These are phyloP conservation scores for Hydropsyche betteni DNA, from an alignment of 2,888 invertebrate genomes.

Conservation along the genomic window DNA sequence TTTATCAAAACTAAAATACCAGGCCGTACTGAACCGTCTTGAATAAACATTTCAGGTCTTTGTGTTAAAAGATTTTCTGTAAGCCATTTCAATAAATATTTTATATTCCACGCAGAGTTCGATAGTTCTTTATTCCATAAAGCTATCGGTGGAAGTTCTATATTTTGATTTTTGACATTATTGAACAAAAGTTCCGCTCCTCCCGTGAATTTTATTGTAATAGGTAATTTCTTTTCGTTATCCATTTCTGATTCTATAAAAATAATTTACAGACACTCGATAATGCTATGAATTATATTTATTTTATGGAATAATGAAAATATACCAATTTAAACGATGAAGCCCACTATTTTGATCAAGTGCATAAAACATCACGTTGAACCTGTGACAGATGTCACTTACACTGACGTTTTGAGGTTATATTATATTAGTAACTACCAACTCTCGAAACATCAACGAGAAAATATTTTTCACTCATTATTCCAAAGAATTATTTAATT, in stretches of 20 bases:
- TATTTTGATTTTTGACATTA: constrained; percentile 77
- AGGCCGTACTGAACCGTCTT: constrained; percentile 74
- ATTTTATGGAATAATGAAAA: too few species aligned
- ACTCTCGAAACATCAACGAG: too few species aligned
- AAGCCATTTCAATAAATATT: constrained; percentile 81
- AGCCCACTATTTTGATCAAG: too few species aligned
- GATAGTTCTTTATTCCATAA: constrained; percentile 36
- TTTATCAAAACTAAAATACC: constrained; percentile 95
- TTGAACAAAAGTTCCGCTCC: constrained; percentile 92
- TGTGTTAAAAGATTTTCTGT: constrained; percentile 85
- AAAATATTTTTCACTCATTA: too few species aligned
- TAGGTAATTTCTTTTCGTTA: constrained; percentile 53
- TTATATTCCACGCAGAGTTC: constrained; percentile 71
- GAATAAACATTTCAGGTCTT: constrained; percentile 72
- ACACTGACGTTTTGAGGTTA: too few species aligned
- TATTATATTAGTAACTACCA: too few species aligned
- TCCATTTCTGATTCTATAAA: not conserved
- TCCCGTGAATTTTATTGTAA: constrained; percentile 71
- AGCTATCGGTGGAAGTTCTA: constrained; percentile 71
- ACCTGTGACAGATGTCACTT: too few species aligned
- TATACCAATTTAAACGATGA: too few species aligned
- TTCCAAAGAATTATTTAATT: too few species aligned
- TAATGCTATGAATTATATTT: too few species aligned
- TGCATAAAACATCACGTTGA: too few species aligned
- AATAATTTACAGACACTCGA: too few species aligned